phyloP scores from a whole-genome alignment of 2,113 vertebrate species.

The Lontra canadensis region DNA sequence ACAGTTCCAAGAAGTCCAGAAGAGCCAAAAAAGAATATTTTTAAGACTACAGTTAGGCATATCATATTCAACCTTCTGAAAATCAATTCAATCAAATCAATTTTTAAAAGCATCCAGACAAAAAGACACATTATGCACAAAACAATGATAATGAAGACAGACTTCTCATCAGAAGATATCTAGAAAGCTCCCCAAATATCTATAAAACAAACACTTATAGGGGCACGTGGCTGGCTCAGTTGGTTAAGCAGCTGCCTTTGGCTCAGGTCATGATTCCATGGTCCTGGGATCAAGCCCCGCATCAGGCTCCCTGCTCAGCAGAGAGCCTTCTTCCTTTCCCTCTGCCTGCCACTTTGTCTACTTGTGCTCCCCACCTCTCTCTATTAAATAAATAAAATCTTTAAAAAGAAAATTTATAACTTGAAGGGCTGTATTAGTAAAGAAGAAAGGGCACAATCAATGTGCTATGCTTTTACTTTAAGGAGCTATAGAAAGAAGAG shows the following conservation, averaged over 20 bases:
- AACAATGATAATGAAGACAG: background rate
- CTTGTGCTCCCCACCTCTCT: no score
- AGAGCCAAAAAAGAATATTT: background rate
- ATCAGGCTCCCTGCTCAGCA: no score
- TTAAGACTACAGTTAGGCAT: background rate
- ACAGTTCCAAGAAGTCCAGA: background rate
- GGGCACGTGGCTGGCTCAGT: no score
- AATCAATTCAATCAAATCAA: background rate
- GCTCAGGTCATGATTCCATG: no score
- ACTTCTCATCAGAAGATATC: background rate
- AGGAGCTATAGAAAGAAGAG: background rate
- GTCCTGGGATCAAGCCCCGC: no score
- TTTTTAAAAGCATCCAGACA: background rate
- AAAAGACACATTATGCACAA: background rate
- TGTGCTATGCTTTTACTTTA: background rate
- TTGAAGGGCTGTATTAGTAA: background rate
- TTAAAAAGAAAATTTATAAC: background rate
- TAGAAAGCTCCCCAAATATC: background rate
- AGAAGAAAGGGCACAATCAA: background rate
- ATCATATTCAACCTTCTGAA: background rate
- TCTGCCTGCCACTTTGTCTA: no score
- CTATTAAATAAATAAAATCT: no score
- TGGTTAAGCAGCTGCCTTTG: no score
- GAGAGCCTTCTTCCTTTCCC: no score
- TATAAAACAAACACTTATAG: background rate